Percentiles rank a stretch among this genome's conserved stretches.
Evolutionary conservation across 1,140 invertebrate species (phyloP).

Genomic region (Aphaenogaster rudis): DNA sequence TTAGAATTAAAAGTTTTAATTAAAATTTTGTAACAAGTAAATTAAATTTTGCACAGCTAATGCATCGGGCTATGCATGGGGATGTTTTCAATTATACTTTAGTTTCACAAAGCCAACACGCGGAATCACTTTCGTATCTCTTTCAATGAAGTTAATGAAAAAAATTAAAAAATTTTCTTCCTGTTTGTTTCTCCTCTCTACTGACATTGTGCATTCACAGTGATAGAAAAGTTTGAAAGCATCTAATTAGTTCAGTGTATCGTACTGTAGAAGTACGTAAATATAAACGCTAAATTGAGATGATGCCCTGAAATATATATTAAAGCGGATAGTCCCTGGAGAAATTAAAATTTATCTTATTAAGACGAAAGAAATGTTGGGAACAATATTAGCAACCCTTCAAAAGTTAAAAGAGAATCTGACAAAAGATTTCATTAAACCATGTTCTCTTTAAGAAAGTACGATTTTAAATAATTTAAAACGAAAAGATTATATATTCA

Average conservation of each 20-base stretch:
- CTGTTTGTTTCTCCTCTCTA: not conserved
- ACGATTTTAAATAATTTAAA: conserved; percentile 16
- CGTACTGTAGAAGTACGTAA: not conserved
- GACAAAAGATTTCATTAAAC: conserved; percentile 38
- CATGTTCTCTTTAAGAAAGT: not conserved
- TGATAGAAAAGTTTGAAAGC: conserved; percentile 34
- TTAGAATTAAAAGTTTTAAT: conserved; percentile 15
- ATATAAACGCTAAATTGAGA: not conserved
- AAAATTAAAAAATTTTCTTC: conserved; percentile 18
- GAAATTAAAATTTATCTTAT: conserved; percentile 39
- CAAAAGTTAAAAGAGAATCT: conserved; percentile 15
- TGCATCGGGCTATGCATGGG: not conserved
- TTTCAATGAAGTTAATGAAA: conserved; percentile 25
- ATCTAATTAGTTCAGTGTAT: conserved; percentile 13
- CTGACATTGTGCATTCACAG: not conserved
- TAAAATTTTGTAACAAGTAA: not conserved
- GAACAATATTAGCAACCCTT: conserved; percentile 25
- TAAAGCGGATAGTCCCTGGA: not conserved
- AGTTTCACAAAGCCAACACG: not conserved
- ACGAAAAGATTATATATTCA: not conserved
- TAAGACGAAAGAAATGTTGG: conserved; percentile 9
- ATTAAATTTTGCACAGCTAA: not conserved
- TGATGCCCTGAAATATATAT: not conserved
- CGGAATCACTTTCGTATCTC: not conserved
- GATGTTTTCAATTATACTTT: conserved; percentile 1